These are phyloP conservation scores for Hyperoodon ampullatus DNA, from an alignment of 2,113 vertebrate species.

Conservation along the genomic window DNA sequence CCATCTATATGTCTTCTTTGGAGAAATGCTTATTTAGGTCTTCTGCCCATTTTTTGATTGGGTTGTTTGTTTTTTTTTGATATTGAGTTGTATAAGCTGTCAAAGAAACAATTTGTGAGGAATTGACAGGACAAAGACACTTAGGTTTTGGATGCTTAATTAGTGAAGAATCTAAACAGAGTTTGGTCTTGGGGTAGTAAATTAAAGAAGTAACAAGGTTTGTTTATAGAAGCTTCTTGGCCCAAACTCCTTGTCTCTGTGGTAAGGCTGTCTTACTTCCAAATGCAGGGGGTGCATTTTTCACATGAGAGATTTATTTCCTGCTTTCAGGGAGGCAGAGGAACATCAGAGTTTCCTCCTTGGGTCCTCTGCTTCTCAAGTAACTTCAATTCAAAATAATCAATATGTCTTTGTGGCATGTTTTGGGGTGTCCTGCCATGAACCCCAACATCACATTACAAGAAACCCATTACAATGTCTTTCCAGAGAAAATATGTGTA, in stretches of 20 bases:
- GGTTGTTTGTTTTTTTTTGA: neutral
- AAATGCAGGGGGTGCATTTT: neutral
- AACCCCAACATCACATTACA: neutral
- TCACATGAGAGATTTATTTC: neutral
- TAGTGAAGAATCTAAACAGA: neutral
- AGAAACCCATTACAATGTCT: conserved; percentile 24
- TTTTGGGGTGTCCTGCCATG: neutral
- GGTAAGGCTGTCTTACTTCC: neutral
- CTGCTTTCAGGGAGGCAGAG: neutral
- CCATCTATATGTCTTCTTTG: neutral
- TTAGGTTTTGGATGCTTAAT: neutral
- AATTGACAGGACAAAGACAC: neutral
- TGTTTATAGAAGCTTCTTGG: neutral
- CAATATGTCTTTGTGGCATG: neutral
- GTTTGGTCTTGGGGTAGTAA: neutral
- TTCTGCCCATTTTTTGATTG: neutral
- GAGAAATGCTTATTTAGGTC: neutral
- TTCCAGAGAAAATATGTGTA: conserved; percentile 13
- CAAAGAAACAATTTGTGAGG: neutral
- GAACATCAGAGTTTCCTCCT: neutral
- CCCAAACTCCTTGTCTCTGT: neutral
- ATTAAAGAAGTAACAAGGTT: neutral
- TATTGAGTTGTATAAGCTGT: neutral
- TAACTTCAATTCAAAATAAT: neutral
- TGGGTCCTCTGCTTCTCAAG: neutral